Conservation (phyloP, 2,888 invertebrate genomes). For the Papilio gigon region DNA sequence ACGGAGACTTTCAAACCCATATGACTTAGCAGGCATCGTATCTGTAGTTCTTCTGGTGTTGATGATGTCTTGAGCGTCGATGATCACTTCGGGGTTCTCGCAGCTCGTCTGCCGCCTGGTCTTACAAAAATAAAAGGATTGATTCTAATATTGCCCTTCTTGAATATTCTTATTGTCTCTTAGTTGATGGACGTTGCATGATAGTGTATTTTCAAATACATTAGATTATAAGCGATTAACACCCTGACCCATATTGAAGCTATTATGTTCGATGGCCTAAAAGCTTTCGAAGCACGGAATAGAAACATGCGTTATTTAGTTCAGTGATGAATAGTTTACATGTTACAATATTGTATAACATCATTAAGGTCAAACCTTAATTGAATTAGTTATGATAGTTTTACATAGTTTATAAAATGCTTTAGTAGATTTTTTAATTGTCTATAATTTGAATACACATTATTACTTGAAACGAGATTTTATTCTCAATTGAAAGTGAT, state of each 20-base stretch:
- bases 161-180: background rate
- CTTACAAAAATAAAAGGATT: too few species aligned
- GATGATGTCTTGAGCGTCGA: too few species aligned
- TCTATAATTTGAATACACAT: background rate
- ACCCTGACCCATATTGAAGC: constrained; percentile 59
- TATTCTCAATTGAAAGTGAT: background rate
- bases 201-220: constrained; percentile 25
- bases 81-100: too few species aligned
- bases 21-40: too few species aligned
- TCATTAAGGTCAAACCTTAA: constrained; percentile 5
- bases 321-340: constrained; percentile 44
- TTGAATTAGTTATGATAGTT: background rate
- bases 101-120: too few species aligned
- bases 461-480: background rate
- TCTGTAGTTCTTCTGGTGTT: too few species aligned
- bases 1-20: too few species aligned
- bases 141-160: background rate
- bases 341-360: constrained; percentile 8
- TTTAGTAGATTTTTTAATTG: background rate
- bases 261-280: constrained; percentile 55
- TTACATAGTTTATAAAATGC: background rate
- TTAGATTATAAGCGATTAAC: constrained; percentile 45
- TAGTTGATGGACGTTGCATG: background rate
- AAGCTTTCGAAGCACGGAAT: constrained; percentile 64
- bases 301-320: constrained; percentile 47